A percentile compares a stretch with the other conserved stretches of the same genome.
phyloP scores from a whole-genome alignment of 2,797 vertebrate species.

The Setipinna tenuifilis region DNA sequence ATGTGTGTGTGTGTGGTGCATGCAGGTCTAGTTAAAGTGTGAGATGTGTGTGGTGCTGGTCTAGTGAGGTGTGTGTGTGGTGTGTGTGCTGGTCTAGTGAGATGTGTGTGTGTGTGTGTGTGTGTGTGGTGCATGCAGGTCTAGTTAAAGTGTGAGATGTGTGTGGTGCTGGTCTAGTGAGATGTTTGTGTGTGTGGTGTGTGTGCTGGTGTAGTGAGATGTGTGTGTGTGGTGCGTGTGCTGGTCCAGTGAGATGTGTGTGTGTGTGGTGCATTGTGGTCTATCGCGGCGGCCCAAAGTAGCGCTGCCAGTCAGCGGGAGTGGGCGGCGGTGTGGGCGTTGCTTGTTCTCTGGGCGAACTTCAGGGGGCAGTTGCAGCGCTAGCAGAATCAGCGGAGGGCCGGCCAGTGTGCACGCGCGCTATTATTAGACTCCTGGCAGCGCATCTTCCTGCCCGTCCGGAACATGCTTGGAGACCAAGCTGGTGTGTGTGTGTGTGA shows the following conservation, averaged over 20 bases:
- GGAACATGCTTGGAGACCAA: slow-evolving; percentile 52
- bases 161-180: slow-evolving; percentile 49
- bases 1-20: slow-evolving; percentile 48
- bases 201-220: slow-evolving; percentile 52
- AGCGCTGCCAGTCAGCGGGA: slow-evolving; percentile 60
- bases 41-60: slow-evolving; percentile 47
- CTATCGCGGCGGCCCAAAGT: slow-evolving; percentile 59
- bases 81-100: slow-evolving; percentile 51
- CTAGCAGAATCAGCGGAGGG: slow-evolving; percentile 59
- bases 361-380: too few relatives aligned
- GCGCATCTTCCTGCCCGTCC: slow-evolving; percentile 56
- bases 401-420: slow-evolving; percentile 51
- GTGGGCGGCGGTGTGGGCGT: slow-evolving; percentile 69
- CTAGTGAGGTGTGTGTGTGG: slow-evolving; percentile 56
- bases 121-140: slow-evolving; percentile 47
- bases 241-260: slow-evolving; percentile 52
- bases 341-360: slow-evolving; percentile 66
- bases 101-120: too few relatives aligned
- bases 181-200: too few relatives aligned
- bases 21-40: slow-evolving; percentile 53
- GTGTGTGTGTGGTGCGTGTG: slow-evolving; percentile 47
- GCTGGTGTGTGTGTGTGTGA: slow-evolving; percentile 31
- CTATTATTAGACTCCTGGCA: slow-evolving; percentile 71
- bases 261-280: slow-evolving; percentile 51
- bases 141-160: slow-evolving; percentile 56